phyloP scores from a whole-genome alignment of 92 coral and sea anemone species.

The Palythoa caribaeorum region DNA sequence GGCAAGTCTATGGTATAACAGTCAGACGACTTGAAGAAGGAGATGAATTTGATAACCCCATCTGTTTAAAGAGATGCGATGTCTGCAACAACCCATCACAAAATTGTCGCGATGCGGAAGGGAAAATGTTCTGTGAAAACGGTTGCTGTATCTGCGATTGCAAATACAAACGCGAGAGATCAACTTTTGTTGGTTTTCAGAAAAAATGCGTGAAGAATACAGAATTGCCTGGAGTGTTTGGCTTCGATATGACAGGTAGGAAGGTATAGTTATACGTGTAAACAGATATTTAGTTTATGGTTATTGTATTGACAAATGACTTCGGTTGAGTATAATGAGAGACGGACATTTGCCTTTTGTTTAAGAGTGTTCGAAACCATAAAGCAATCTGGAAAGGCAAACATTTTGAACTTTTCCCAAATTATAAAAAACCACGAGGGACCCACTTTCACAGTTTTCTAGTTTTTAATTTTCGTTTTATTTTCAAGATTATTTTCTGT shows the following conservation, averaged over 20 bases:
- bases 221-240: slow-evolving; percentile 8
- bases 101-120: slow-evolving; percentile 37
- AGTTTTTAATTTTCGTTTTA: neutral
- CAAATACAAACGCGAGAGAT: neutral
- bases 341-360: neutral
- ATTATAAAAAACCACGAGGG: too few relatives aligned
- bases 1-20: neutral
- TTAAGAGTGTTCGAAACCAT: too few relatives aligned
- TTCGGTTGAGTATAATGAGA: neutral
- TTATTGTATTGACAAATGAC: neutral
- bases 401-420: too few relatives aligned
- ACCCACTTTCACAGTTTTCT: too few relatives aligned
- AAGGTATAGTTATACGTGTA: neutral
- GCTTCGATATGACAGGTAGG: slow-evolving; percentile 34
- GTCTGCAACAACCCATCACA: neutral
- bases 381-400: too few relatives aligned
- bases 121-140: neutral
- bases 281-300: neutral
- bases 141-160: slow-evolving; percentile 25
- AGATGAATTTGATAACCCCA: slow-evolving; percentile 34
- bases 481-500: neutral
- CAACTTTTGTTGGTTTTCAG: slow-evolving; percentile 38
- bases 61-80: slow-evolving; percentile 13
- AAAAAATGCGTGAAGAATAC: slow-evolving; percentile 18
- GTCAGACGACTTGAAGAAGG: slow-evolving; percentile 32